Evolutionary conservation across 2,113 vertebrate genomes (phyloP), one percentile per base, ranked within the genome.

Genomic region (Miniopterus natalensis): DNA sequence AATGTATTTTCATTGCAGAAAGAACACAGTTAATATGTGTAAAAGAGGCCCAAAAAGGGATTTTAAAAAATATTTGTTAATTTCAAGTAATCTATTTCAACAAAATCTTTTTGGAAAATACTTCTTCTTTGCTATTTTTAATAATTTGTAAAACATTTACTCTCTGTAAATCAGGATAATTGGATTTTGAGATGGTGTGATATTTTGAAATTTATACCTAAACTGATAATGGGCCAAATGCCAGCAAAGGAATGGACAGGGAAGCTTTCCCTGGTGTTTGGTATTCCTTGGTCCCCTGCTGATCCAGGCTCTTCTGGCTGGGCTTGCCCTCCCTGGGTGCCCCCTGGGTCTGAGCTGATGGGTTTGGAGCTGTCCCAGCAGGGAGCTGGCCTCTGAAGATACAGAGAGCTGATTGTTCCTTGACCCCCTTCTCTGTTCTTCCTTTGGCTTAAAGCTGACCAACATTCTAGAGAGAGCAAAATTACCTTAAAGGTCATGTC

Each of bases 131-230:
- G 36, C 14, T 74, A 1, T 74, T 93, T 92, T 75, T 51, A 79
- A 53, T 78, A 36, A 40, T 73, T 77, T 92, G 18, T 55, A 61
- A 89, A 85, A 63, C 14, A 13, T 70, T 85, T 65, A 36, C 2
- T 31, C 49, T 81, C 92, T 75, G 68, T 84, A 87, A 80, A 23
- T 86, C 9, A 66, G 86, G 15, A 6, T 66, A 65, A 66, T 51
- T 66, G 18, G 65, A 61, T 77, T 73, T 66, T 49, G 65, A 36
- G n/a, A 27, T 84, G 53, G 65, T 36, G 0, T 77, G 80, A 11
- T 91, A 84, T 83, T 84, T 36, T 93, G 36, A 92, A 84, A 45
- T 90, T 63, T 47, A 55, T 59, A 63, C 42, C 31, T 88, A 65
- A 88, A 20, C 51, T 31, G n/a, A 79, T 23, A 81, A 40, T 47